These are phyloP conservation scores for Spea bombifrons DNA, from an alignment of 2,113 vertebrate genomes.

Conservation along the genomic window DNA sequence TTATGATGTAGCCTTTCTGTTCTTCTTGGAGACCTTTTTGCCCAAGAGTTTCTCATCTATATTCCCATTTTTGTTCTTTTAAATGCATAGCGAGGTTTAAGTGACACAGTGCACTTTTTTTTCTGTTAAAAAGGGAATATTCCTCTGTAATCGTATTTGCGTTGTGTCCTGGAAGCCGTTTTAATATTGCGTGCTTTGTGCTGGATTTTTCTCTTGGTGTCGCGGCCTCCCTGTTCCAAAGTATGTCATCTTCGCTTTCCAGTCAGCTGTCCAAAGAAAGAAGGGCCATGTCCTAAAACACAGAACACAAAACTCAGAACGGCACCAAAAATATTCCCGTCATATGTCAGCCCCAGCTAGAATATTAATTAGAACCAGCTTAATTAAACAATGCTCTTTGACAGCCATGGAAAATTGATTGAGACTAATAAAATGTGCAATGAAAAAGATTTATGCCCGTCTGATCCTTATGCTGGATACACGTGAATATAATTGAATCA, in stretches of 20 bases:
- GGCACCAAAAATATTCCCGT: neutral
- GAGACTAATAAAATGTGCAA: constrained; percentile 36
- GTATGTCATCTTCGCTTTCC: neutral
- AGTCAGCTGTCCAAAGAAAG: neutral
- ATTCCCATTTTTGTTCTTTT: no score
- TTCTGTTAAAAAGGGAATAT: no score
- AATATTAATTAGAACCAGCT: constrained; percentile 30
- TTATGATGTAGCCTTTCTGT: no score
- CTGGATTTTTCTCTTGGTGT: neutral
- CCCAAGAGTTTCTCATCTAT: no score
- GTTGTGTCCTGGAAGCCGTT: neutral
- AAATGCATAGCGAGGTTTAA: no score
- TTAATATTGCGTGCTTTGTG: neutral
- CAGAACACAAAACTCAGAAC: neutral
- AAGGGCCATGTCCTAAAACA: neutral
- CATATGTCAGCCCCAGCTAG: constrained; percentile 13
- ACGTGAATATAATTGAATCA: neutral
- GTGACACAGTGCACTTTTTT: no score
- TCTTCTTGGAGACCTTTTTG: no score
- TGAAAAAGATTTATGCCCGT: constrained; percentile 28
- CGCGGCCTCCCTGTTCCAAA: neutral
- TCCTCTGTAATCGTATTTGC: no score
- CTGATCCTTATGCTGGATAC: neutral
- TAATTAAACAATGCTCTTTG: constrained; percentile 27
- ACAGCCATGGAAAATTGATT: constrained; percentile 25